Percentiles rank a stretch among this genome's conserved stretches.
Conservation (phyloP, 2,888 invertebrate species). For the Euphydryas editha region DNA sequence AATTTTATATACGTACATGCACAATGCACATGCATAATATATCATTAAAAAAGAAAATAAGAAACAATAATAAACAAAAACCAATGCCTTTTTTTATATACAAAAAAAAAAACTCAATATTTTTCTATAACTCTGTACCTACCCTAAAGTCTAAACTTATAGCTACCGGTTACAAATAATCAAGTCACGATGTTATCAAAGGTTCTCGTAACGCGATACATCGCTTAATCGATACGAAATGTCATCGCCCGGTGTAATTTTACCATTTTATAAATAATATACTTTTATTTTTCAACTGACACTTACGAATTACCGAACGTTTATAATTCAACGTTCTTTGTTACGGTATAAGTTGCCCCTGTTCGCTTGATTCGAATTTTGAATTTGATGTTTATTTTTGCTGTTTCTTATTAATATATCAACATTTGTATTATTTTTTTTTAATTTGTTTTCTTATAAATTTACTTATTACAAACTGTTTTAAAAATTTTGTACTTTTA, state of each 20-base stretch:
- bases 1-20: too few species aligned
- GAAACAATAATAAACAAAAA: too few species aligned
- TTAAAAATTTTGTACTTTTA: too few species aligned
- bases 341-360: background rate
- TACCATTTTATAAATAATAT: slow-evolving; percentile 9
- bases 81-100: background rate
- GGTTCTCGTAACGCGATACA: slow-evolving; percentile 30
- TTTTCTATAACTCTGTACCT: background rate
- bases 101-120: background rate
- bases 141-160: background rate
- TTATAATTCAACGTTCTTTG: slow-evolving; percentile 18
- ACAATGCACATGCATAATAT: too few species aligned
- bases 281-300: slow-evolving; percentile 25
- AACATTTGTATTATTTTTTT: too few species aligned
- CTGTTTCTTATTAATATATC: background rate
- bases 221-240: slow-evolving; percentile 35
- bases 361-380: background rate
- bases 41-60: too few species aligned
- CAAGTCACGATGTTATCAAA: slow-evolving; percentile 25
- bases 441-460: too few species aligned
- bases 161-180: slow-evolving; percentile 29
- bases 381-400: background rate
- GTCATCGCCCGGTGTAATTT: slow-evolving; percentile 36
- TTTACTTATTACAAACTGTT: too few species aligned
- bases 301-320: slow-evolving; percentile 27